phyloP scores from a whole-genome alignment of 2,888 invertebrate species.

The Melanostoma mellinum region DNA sequence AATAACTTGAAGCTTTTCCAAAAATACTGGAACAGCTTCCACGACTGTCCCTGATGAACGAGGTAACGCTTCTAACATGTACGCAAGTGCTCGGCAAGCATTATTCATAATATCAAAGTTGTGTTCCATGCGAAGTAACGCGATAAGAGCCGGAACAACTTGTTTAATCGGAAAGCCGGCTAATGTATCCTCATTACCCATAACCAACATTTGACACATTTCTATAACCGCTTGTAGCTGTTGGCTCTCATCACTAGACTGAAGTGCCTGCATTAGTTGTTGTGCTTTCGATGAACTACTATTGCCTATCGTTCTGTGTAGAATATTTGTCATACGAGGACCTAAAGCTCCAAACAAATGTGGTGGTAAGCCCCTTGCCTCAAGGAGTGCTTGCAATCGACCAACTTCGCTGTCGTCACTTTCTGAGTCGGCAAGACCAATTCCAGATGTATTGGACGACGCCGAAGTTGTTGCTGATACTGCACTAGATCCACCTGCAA shows the following conservation, averaged over 20 bases:
- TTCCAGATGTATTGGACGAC: conserved; percentile 63
- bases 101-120: conserved; percentile 99
- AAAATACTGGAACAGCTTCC: conserved; percentile 97
- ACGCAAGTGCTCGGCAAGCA: conserved; percentile 98
- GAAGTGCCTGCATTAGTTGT: conserved; percentile 94
- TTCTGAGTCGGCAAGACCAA: conserved; percentile 85
- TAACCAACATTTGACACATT: conserved; percentile 98
- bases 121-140: conserved; percentile 96
- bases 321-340: conserved; percentile 97
- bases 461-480: conserved; percentile 65
- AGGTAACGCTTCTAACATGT: conserved; percentile 99
- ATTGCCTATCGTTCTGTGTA: conserved; percentile 96
- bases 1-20: conserved; percentile 98
- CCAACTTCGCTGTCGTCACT: conserved; percentile 98
- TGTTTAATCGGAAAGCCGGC: conserved; percentile 99
- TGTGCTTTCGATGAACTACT: conserved; percentile 95
- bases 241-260: conserved; percentile 97
- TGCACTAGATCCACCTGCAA: conserved; percentile 48
- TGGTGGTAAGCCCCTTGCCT: conserved; percentile 97
- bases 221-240: conserved; percentile 98
- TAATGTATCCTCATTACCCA: conserved; percentile 99
- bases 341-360: conserved; percentile 97
- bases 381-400: conserved; percentile 95
- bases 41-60: conserved; percentile 97
- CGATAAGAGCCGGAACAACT: conserved; percentile 97